Conservation (phyloP, 2,888 invertebrate genomes). For the Gisinianus flammeolus region DNA sequence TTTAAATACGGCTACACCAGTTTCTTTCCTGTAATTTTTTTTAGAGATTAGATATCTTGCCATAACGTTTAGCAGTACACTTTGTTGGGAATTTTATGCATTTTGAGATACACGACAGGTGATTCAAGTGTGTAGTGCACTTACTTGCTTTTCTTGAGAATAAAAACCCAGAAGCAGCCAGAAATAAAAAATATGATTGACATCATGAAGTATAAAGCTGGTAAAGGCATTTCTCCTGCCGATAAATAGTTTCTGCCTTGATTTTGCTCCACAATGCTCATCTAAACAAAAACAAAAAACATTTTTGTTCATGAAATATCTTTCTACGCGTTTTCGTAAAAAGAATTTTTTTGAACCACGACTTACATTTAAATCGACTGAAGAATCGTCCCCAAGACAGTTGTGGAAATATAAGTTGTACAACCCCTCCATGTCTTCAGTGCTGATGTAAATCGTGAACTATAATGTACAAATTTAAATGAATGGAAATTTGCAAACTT, state of each 20-base stretch:
- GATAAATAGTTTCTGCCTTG: slow-evolving; percentile 86
- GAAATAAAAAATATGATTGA: slow-evolving; percentile 85
- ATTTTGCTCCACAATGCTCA: slow-evolving; percentile 81
- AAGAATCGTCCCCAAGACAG: slow-evolving; percentile 68
- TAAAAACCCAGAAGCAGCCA: slow-evolving; percentile 91
- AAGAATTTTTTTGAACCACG: not conserved
- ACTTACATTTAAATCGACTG: slow-evolving; percentile 75
- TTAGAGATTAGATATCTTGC: not conserved
- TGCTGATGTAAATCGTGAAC: slow-evolving; percentile 80
- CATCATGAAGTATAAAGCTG: slow-evolving; percentile 90
- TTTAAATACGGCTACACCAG: slow-evolving; percentile 75
- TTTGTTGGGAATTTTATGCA: too few species aligned
- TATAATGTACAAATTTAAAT: slow-evolving; percentile 60
- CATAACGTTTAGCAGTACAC: not conserved
- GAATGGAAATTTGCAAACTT: not conserved
- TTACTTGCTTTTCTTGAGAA: slow-evolving; percentile 78
- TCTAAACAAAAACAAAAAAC: slow-evolving; percentile 64
- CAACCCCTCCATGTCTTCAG: slow-evolving; percentile 82
- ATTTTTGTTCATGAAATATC: too few species aligned
- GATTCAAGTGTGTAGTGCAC: slow-evolving; percentile 57
- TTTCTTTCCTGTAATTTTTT: slow-evolving; percentile 67
- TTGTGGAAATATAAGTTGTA: slow-evolving; percentile 96
- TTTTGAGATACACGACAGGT: too few species aligned
- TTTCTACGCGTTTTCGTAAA: too few species aligned
- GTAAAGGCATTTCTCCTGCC: slow-evolving; percentile 95